Percentiles rank a stretch among this genome's conserved stretches.
These are phyloP conservation scores for Cynopterus brachyotis DNA, from an alignment of 2,113 vertebrate genomes.

Conservation along the genomic window DNA sequence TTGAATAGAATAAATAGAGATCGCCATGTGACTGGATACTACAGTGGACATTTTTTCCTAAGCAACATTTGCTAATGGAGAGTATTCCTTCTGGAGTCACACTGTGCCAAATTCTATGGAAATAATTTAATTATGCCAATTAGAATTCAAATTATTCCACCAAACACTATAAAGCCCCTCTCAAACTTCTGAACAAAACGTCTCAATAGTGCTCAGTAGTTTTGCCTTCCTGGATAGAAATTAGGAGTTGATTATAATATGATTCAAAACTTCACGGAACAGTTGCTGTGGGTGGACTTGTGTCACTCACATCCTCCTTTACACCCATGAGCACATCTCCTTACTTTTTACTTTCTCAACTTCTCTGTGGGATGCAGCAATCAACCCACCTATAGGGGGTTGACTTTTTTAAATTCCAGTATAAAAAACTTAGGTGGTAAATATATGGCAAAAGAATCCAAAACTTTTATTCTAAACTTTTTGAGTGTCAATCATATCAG, in stretches of 20 bases:
- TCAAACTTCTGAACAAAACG: constrained; percentile 61
- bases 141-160: constrained; percentile 42
- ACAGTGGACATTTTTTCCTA: neutral
- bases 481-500: neutral
- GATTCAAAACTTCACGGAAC: constrained; percentile 65
- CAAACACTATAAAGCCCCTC: constrained; percentile 17
- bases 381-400: neutral
- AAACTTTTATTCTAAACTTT: constrained; percentile 9
- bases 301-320: constrained; percentile 52
- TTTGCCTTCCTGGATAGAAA: constrained; percentile 55
- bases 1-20: constrained; percentile 39
- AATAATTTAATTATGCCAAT: constrained; percentile 62
- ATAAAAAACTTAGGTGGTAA: neutral
- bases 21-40: neutral
- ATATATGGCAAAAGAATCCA: neutral
- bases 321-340: constrained; percentile 33
- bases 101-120: neutral
- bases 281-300: constrained; percentile 66
- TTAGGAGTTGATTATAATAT: constrained; percentile 47
- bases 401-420: constrained; percentile 35
- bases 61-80: constrained; percentile 52
- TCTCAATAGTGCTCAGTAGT: constrained; percentile 32
- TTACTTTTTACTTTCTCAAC: constrained; percentile 56
- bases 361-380: constrained; percentile 47
- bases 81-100: neutral